Percentiles rank a stretch among this genome's conserved stretches.
These are phyloP conservation scores for Patella caerulea DNA, from an alignment of 2,888 invertebrate species.

Conservation along the genomic window DNA sequence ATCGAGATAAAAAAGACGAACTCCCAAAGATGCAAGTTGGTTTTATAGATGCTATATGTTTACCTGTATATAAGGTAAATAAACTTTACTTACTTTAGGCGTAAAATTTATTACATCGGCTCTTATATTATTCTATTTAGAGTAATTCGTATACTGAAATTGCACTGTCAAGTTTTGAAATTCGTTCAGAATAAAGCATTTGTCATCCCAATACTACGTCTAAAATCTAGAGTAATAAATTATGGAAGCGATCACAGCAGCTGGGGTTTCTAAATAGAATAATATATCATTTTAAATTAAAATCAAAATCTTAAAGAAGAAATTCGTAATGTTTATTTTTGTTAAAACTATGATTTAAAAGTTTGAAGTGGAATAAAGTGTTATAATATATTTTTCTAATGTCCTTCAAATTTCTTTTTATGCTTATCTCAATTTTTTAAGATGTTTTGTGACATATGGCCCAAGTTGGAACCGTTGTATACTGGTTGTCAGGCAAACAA, in stretches of 20 bases:
- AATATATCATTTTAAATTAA: too few relatives aligned
- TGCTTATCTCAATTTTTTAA: slow-evolving; percentile 22
- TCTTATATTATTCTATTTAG: neutral
- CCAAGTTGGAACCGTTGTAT: slow-evolving; percentile 51
- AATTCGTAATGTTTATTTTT: too few relatives aligned
- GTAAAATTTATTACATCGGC: neutral
- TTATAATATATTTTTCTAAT: too few relatives aligned
- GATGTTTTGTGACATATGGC: slow-evolving; percentile 72
- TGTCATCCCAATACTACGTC: too few relatives aligned
- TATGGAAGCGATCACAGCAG: too few relatives aligned
- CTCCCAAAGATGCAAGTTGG: slow-evolving; percentile 76
- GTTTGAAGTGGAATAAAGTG: too few relatives aligned
- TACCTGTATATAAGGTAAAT: slow-evolving; percentile 70
- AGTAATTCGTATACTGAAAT: neutral
- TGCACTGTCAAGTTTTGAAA: too few relatives aligned
- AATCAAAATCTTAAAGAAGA: too few relatives aligned
- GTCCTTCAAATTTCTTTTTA: too few relatives aligned
- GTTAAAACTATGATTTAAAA: too few relatives aligned
- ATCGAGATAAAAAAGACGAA: slow-evolving; percentile 68
- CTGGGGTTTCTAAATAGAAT: too few relatives aligned
- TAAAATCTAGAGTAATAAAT: too few relatives aligned
- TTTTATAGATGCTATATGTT: slow-evolving; percentile 86
- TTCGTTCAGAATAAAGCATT: neutral
- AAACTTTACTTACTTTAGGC: neutral
- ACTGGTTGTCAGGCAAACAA: slow-evolving; percentile 60